These are phyloP conservation scores for Dicrurus megarhynchus DNA, from an alignment of 2,113 vertebrate genomes.

Conservation along the genomic window DNA sequence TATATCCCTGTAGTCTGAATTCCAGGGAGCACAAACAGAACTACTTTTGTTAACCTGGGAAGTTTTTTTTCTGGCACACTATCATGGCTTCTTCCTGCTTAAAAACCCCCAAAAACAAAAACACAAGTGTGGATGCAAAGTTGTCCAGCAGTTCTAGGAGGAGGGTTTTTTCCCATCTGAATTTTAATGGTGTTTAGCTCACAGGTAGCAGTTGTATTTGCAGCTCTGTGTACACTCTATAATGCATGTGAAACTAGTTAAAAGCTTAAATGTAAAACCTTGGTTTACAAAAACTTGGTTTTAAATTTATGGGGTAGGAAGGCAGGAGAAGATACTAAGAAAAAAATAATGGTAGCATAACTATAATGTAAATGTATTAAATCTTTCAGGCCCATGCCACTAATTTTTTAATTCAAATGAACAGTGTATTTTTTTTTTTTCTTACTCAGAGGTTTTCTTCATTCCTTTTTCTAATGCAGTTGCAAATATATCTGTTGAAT, in stretches of 20 bases:
- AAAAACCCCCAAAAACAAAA: not conserved
- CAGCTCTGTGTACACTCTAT: not conserved
- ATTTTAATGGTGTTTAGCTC: not conserved
- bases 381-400: not conserved
- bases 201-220: not conserved
- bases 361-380: not conserved
- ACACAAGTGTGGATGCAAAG: not conserved
- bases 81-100: not conserved
- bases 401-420: not conserved
- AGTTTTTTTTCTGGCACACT: not conserved
- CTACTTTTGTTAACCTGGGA: not conserved
- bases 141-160: not conserved
- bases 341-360: not conserved
- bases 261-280: not conserved
- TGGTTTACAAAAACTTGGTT: not conserved
- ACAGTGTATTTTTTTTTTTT: not conserved
- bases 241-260: not conserved
- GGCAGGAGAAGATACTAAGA: not conserved
- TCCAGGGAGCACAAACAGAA: conserved; percentile 11
- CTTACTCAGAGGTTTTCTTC: not conserved
- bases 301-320: not conserved
- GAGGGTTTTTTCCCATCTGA: not conserved
- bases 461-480: not conserved
- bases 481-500: not conserved
- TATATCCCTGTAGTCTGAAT: not conserved